Evolutionary conservation across 2,888 invertebrate species (phyloP).

Genomic region (Myopa tessellatipennis): DNA sequence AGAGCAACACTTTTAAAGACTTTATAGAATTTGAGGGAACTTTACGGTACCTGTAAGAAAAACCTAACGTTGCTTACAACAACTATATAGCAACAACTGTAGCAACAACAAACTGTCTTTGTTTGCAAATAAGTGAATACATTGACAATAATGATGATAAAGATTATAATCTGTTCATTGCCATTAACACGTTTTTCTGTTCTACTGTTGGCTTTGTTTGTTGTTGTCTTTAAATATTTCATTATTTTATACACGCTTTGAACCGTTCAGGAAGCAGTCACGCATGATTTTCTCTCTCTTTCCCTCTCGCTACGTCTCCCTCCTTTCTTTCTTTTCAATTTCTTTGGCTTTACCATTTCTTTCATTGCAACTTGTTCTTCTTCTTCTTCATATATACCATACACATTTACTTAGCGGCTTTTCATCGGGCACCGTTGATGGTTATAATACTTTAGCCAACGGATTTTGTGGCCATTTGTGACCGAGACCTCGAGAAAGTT

Average conservation of each 20-base stretch:
- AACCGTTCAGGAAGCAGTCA: constrained; percentile 32
- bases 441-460: constrained; percentile 61
- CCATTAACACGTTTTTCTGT: too few species aligned
- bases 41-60: constrained; percentile 13
- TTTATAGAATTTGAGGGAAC: neutral
- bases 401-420: neutral
- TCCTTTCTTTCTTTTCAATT: constrained; percentile 12
- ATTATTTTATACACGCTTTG: constrained; percentile 15
- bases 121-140: constrained; percentile 10
- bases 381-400: constrained; percentile 30
- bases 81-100: neutral
- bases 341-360: neutral
- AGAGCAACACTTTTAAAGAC: too few species aligned
- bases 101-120: neutral
- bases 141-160: neutral
- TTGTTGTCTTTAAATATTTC: constrained; percentile 10
- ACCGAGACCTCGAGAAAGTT: constrained; percentile 68
- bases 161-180: neutral
- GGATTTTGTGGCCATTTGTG: constrained; percentile 64
- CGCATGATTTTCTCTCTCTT: constrained; percentile 33
- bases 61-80: neutral
- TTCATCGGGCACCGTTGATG: constrained; percentile 38
- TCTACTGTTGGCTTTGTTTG: neutral
- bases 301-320: neutral
- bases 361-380: constrained; percentile 13